These are phyloP conservation scores for Drosophila biarmipes DNA, from an alignment of 1,140 invertebrate species.

Conservation along the genomic window DNA sequence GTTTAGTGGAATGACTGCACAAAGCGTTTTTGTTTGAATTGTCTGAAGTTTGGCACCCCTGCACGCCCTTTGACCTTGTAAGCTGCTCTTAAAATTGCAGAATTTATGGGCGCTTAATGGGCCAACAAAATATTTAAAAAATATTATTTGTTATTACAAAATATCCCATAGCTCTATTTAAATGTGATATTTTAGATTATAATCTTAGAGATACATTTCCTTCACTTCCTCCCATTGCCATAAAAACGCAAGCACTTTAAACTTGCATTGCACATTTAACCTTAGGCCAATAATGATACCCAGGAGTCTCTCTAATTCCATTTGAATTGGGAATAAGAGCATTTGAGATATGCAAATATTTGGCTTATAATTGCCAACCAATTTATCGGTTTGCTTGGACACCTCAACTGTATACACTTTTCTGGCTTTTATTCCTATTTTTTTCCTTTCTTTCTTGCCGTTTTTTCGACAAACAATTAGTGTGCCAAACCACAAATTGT, in stretches of 20 bases:
- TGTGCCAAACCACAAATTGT: slow-evolving; percentile 69
- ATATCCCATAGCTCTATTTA: neutral
- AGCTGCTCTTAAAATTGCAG: neutral
- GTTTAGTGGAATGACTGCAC: slow-evolving; percentile 7
- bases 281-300: slow-evolving; percentile 22
- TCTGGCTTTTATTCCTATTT: slow-evolving; percentile 13
- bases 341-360: slow-evolving; percentile 49
- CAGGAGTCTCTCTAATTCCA: slow-evolving; percentile 34
- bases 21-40: slow-evolving; percentile 32
- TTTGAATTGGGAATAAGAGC: slow-evolving; percentile 41
- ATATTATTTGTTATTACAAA: neutral
- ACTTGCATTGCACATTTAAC: slow-evolving; percentile 7
- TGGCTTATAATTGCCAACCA: slow-evolving; percentile 53
- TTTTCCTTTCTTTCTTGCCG: slow-evolving; percentile 4
- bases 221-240: neutral
- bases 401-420: slow-evolving; percentile 43
- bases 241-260: slow-evolving; percentile 2
- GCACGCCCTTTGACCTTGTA: slow-evolving; percentile 22
- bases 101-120: neutral
- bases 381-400: slow-evolving; percentile 48
- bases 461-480: slow-evolving; percentile 51
- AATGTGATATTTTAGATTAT: neutral
- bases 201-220: neutral
- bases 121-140: neutral
- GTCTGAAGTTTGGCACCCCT: slow-evolving; percentile 3